A percentile compares a stretch with the other conserved stretches of the same genome.
phyloP scores from a whole-genome alignment of 37 sponge, comb jelly and placozoan species.

The Mnemiopsis leidyi region DNA sequence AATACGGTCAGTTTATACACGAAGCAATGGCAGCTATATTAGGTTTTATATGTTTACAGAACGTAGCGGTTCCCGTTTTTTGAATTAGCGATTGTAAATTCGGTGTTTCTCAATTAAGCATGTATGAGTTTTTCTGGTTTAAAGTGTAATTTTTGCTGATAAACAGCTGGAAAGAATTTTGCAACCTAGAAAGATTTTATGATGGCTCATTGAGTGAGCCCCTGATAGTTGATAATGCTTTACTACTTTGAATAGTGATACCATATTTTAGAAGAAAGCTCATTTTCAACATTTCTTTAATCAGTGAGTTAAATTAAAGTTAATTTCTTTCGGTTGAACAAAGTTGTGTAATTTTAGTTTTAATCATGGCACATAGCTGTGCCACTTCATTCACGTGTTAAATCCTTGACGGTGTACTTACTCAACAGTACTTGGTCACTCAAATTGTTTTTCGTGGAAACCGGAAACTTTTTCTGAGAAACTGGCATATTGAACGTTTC shows the following conservation, averaged over 20 bases:
- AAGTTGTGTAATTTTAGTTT: neutral
- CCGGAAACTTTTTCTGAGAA: neutral
- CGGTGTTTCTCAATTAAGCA: neutral
- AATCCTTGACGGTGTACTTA: neutral
- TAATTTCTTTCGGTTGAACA: neutral
- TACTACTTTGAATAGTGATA: neutral
- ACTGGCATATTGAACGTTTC: neutral
- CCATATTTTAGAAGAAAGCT: neutral
- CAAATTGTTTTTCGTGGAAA: too few species aligned
- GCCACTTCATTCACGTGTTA: neutral
- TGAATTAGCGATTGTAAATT: neutral
- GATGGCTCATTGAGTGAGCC: neutral
- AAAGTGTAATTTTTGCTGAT: neutral
- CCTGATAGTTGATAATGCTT: neutral
- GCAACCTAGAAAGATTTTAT: neutral
- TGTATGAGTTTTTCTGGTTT: neutral
- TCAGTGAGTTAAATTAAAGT: neutral
- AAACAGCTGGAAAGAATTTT: neutral
- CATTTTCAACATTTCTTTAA: neutral
- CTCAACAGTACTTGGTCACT: too few species aligned
- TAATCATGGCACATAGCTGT: too few species aligned
- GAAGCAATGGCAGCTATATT: neutral
- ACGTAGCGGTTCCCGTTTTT: neutral
- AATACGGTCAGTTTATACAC: neutral
- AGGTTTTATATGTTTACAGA: neutral